These are phyloP conservation scores for Pseudochirops corinnae DNA, from an alignment of 2,797 vertebrate genomes.

Conservation along the genomic window DNA sequence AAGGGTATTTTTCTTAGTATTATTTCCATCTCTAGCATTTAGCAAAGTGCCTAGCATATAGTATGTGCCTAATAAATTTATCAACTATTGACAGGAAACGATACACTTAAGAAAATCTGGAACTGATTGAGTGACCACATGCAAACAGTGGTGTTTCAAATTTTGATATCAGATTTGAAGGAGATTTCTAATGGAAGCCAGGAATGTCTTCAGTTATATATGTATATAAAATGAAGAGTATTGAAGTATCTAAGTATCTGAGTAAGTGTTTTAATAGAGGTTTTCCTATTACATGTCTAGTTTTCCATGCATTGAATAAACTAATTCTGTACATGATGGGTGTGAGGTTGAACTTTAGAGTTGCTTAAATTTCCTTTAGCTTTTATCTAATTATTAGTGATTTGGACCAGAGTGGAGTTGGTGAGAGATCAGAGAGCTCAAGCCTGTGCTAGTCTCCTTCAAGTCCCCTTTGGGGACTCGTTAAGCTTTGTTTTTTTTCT, in stretches of 20 bases:
- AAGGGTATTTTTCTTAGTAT: not conserved
- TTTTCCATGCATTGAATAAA: not conserved
- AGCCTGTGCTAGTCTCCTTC: not conserved
- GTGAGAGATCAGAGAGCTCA: not conserved
- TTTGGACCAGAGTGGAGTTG: not conserved
- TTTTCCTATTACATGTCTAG: not conserved
- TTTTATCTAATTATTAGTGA: not conserved
- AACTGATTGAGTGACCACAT: not conserved
- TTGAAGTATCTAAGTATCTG: not conserved
- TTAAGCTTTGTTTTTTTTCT: not conserved
- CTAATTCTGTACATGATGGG: not conserved
- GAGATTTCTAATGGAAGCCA: not conserved
- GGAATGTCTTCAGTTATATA: not conserved
- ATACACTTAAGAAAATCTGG: not conserved
- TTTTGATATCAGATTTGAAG: not conserved
- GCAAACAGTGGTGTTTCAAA: not conserved
- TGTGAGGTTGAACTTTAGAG: not conserved
- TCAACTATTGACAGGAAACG: not conserved
- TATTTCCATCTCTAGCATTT: not conserved
- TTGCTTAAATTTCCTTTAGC: not conserved
- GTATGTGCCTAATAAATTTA: not conserved
- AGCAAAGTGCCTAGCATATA: not conserved
- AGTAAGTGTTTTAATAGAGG: not conserved
- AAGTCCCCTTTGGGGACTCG: not conserved
- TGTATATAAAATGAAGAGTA: no score